Evolutionary conservation across 2,113 vertebrate species (phyloP).

Genomic region (Felis chaus): DNA sequence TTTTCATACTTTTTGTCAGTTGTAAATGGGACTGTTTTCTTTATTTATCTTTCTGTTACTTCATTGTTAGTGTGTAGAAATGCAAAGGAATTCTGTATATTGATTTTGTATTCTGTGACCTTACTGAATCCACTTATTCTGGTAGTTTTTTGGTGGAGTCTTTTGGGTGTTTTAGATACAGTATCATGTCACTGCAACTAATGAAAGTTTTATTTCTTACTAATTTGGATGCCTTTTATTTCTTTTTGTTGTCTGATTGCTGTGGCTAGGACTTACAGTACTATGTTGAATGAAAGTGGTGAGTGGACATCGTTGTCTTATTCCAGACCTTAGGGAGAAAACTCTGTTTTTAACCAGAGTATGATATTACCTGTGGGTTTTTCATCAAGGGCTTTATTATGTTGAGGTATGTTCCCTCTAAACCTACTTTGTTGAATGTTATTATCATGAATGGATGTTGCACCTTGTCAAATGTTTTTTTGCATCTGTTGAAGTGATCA

Average conservation of each 20-base stretch:
- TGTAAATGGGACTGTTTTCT: no score
- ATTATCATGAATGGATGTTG: neutral
- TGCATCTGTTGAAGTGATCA: neutral
- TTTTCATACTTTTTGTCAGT: no score
- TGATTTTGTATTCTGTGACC: neutral
- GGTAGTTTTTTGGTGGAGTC: neutral
- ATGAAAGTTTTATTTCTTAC: neutral
- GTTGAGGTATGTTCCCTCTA: neutral
- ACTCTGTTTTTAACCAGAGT: neutral
- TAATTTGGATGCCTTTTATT: neutral
- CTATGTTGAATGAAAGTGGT: neutral
- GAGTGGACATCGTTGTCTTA: neutral
- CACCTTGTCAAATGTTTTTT: neutral
- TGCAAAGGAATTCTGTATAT: neutral
- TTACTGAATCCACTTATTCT: neutral
- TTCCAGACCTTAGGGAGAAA: neutral
- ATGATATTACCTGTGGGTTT: neutral
- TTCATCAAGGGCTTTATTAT: neutral
- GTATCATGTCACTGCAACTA: neutral
- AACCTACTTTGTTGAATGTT: neutral
- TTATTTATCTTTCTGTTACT: no score
- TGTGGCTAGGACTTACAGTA: neutral
- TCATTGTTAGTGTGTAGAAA: neutral
- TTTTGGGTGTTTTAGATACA: neutral
- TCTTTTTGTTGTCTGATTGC: neutral